These are phyloP conservation scores for Albula glossodonta DNA, from an alignment of 2,113 vertebrate species.

Conservation along the genomic window DNA sequence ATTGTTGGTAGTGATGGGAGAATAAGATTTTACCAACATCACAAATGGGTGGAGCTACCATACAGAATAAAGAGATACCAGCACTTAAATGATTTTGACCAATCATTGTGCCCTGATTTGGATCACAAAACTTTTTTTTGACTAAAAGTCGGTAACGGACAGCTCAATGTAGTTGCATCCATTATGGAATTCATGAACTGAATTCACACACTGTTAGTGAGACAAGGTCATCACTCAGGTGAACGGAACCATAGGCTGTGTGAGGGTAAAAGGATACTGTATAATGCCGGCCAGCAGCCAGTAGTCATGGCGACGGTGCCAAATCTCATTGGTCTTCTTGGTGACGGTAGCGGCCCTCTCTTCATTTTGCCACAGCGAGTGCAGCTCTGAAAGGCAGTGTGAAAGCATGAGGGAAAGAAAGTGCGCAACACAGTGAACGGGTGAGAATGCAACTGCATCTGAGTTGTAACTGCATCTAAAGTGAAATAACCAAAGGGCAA, in stretches of 20 bases:
- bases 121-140: too few species aligned
- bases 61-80: too few species aligned
- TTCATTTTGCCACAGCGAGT: conserved; percentile 98
- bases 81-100: too few species aligned
- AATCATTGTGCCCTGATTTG: too few species aligned
- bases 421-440: not conserved
- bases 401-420: not conserved
- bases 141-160: too few species aligned
- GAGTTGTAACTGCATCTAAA: not conserved
- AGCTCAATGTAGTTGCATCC: too few species aligned
- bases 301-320: conserved; percentile 97
- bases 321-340: conserved; percentile 97
- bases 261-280: conserved; percentile 85
- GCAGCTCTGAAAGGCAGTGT: conserved; percentile 77
- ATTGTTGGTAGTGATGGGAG: not conserved
- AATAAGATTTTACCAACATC: too few species aligned
- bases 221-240: not conserved
- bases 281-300: conserved; percentile 97
- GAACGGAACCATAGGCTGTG: not conserved
- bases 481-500: not conserved
- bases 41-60: too few species aligned
- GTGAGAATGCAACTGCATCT: not conserved
- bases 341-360: conserved; percentile 95
- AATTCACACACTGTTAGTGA: too few species aligned
- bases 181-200: too few species aligned